phyloP scores from a whole-genome alignment of 2,797 vertebrate species.

The Zenarchopterus dispar region DNA sequence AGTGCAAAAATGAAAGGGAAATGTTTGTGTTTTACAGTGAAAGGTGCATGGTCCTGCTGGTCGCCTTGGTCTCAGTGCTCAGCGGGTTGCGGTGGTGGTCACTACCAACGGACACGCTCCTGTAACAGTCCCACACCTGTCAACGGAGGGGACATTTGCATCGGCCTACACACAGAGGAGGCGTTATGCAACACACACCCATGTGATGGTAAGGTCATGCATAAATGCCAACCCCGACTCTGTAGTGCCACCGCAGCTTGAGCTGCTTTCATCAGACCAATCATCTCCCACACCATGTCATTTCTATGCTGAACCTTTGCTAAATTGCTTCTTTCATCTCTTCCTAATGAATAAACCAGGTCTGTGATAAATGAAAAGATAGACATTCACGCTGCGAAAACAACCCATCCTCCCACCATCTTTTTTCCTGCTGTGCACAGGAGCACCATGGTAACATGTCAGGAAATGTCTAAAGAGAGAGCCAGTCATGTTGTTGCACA shows the following conservation, averaged over 20 bases:
- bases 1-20: slow-evolving; percentile 10
- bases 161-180: slow-evolving; percentile 97
- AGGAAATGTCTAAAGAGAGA: slow-evolving; percentile 21
- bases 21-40: slow-evolving; percentile 80
- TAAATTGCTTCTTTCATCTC: slow-evolving; percentile 45
- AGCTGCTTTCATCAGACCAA: slow-evolving; percentile 8
- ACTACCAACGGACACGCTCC: slow-evolving; percentile 95
- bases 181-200: slow-evolving; percentile 94
- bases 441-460: slow-evolving; percentile 41
- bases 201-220: slow-evolving; percentile 88
- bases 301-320: slow-evolving; percentile 12
- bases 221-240: not conserved
- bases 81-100: slow-evolving; percentile 93
- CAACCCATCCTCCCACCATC: slow-evolving; percentile 15
- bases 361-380: slow-evolving; percentile 35
- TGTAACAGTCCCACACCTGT: slow-evolving; percentile 90
- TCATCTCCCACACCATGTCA: slow-evolving; percentile 16
- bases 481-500: not conserved
- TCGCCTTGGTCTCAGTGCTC: slow-evolving; percentile 96
- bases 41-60: slow-evolving; percentile 97
- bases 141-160: slow-evolving; percentile 93
- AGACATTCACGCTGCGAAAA: slow-evolving; percentile 43
- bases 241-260: not conserved
- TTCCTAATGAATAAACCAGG: slow-evolving; percentile 43
- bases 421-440: slow-evolving; percentile 20